Base-by-base conservation (phyloP, 1,140 invertebrate genomes). In the Penaeus indicus region DNA sequence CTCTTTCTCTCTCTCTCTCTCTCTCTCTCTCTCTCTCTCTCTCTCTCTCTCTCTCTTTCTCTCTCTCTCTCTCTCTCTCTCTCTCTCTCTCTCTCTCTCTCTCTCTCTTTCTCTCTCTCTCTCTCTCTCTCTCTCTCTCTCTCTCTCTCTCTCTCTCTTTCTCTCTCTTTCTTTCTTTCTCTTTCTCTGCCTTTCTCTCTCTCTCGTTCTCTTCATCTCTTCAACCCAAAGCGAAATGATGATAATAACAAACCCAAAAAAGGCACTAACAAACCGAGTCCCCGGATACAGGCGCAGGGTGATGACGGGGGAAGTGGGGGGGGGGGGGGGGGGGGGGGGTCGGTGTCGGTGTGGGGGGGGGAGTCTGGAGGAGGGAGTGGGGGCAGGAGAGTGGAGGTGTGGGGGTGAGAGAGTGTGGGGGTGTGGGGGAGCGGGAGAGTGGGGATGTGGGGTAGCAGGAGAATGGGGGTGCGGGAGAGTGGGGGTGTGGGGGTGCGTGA, bases 381-480 rank as follows among this genome's bases (percentile, higher is more conserved):
- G 54, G 54, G 11, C 0, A 11, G 54, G 54, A 54, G 54, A 54
- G 8, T 11, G 11, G 11, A 2, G 54, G 11, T 11, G 8, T 13
- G 16, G 54, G 11, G 11, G 10, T 10, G 54, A 54, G 54, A 8
- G 10, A 1, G 13, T 13, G 47, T 54, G 54, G 10, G 54, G 54
- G 54, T 1, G 54, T 11, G 54, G 11, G 13, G 11, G 13, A 1
- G 8, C 0, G 47, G 0, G 47, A 54, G 47, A 11, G 47, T 54
- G 8, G 47, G 47, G 13, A 10, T 54, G 47, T 54, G 13, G 3
- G 47, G 47, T 3, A 10, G 47, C 11, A 10, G 8, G 47, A 22
- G n/a, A 22, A 82, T 62, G 81, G 38, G 81, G 61, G 62, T 63
- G 62, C 22, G 81, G 63, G 61, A 82, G 54, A 63, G 80, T 62